Percentiles rank a stretch among this genome's conserved stretches.
Conservation (phyloP, 1,140 invertebrate genomes). For the Choristoneura fumiferana region DNA sequence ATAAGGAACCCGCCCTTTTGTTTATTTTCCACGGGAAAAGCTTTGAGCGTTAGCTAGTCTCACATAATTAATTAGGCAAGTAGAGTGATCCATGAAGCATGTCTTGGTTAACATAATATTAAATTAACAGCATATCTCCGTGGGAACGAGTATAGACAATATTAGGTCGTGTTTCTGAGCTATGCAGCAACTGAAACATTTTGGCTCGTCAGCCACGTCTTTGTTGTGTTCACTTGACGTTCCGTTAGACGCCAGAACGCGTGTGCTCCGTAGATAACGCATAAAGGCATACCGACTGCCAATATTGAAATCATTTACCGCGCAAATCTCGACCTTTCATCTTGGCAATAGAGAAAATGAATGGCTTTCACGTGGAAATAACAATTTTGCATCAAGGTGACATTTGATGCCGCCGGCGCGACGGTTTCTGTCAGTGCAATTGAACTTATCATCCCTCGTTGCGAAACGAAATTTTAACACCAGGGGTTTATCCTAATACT, state of each 20-base stretch:
- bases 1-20: too few relatives aligned
- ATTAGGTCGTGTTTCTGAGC: slow-evolving; percentile 20
- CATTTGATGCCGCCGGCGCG: slow-evolving; percentile 4
- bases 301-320: slow-evolving; percentile 19
- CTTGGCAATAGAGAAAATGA: slow-evolving; percentile 3
- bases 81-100: too few relatives aligned
- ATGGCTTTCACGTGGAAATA: slow-evolving; percentile 1
- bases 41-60: too few relatives aligned
- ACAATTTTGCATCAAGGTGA: slow-evolving; percentile 10
- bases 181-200: slow-evolving; percentile 34
- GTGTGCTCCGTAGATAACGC: slow-evolving; percentile 33
- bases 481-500: not conserved
- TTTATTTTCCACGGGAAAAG: too few relatives aligned
- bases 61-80: too few relatives aligned
- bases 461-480: not conserved
- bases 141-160: too few relatives aligned
- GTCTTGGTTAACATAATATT: too few relatives aligned
- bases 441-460: slow-evolving; percentile 12
- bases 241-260: slow-evolving; percentile 23
- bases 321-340: not conserved
- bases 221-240: slow-evolving; percentile 24
- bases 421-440: slow-evolving; percentile 2
- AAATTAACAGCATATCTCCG: too few relatives aligned
- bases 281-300: slow-evolving; percentile 26
- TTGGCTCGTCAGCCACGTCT: slow-evolving; percentile 40